phyloP scores from a whole-genome alignment of 2,888 invertebrate genomes.

The Hydropsyche betteni region DNA sequence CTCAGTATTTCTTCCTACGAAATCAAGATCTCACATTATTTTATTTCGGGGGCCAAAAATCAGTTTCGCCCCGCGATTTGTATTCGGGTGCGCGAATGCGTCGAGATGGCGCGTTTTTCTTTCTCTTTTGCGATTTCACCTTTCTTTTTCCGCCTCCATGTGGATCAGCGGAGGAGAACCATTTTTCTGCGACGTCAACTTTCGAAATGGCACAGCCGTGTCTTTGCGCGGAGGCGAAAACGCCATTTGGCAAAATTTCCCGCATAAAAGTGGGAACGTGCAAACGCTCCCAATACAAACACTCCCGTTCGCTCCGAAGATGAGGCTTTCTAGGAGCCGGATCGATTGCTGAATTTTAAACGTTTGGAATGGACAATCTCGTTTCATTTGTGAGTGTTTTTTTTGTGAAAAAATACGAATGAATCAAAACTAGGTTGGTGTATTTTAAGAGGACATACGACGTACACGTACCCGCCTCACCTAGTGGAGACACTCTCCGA shows the following conservation, averaged over 20 bases:
- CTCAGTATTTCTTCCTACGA: too few species aligned
- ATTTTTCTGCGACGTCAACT: slow-evolving; percentile 48
- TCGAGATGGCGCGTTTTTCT: slow-evolving; percentile 4
- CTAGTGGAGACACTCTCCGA: slow-evolving; percentile 27
- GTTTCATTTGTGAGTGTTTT: too few species aligned
- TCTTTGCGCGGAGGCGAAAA: background rate
- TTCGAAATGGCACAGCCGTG: slow-evolving; percentile 43
- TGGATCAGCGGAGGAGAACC: slow-evolving; percentile 22
- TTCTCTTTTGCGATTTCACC: background rate
- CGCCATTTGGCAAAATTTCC: background rate
- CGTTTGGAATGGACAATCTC: too few species aligned
- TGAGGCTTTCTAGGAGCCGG: too few species aligned
- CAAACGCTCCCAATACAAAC: too few species aligned
- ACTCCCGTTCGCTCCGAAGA: too few species aligned
- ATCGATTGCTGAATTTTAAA: too few species aligned
- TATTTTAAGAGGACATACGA: background rate
- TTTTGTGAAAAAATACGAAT: too few species aligned
- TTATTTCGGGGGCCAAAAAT: slow-evolving; percentile 22
- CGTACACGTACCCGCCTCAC: too few species aligned
- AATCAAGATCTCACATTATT: slow-evolving; percentile 29
- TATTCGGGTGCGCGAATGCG: slow-evolving; percentile 6
- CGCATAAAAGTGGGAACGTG: too few species aligned
- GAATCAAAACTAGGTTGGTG: background rate
- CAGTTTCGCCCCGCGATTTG: slow-evolving; percentile 11
- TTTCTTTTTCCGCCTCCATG: background rate